Base-by-base conservation (phyloP, 1,140 invertebrate genomes). In the Drepana arcuata region DNA sequence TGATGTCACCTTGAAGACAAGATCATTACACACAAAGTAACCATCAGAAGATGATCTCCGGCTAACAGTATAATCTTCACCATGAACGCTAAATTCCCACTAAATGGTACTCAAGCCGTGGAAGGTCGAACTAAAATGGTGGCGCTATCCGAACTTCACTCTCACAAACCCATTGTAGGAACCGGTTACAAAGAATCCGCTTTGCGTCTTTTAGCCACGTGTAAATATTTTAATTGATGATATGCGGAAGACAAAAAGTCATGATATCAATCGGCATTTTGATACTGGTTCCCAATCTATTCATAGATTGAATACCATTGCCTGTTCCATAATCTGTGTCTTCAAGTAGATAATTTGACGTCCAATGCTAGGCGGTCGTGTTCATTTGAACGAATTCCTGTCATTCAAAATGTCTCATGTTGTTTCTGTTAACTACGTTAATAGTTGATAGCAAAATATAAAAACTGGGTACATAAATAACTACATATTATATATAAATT, bases 141-240 rank as follows among this genome's bases (percentile, higher is more conserved):
- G 63, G 62, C 64, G 59, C 70, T 66, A 64, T 51, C 52, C 53
- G 47, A 59, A 65, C 56, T 58, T 59, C 45, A 65, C 51, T 70
- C 59, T 65, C 56, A 56, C 46, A 61, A 49, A 65, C 53, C 61
- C 52, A 73, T 66, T 72, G 61, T 73, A 41, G 27, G 41, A 74
- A 73, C 74, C 65, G 57, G 71, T 72, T 62, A 37, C 39, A 41
- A 66, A 64, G 65, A 71, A 73, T 69, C 48, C 59, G 67, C 55
- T 56, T 69, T 66, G 58, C 67, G 64, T 75, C 68, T 71, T 45
- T 53, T 48, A 48, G 58, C 61, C 71, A 72, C 71, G 71, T 74
- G 71, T 71, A 79, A 74, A 75, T 40, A 74, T 75, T 72, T 77
- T 74, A 74, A 77, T 74, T 77, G 68, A 72, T 72, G 64, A 78